Base-by-base conservation (phyloP, 30 jellyfish, hydroid and myxozoan species). In the Hydra vulgaris region DNA sequence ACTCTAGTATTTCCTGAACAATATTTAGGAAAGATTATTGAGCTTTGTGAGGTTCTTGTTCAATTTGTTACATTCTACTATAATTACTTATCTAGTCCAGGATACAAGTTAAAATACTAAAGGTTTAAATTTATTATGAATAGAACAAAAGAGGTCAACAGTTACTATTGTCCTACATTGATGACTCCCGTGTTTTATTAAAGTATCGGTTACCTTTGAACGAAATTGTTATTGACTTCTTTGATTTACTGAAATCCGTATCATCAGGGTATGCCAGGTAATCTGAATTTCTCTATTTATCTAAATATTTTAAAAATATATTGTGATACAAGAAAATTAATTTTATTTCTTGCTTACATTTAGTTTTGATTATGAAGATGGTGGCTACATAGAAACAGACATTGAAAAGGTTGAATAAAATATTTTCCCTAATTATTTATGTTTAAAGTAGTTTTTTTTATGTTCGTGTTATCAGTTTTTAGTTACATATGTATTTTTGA, bases 211-310 rank as follows among this genome's bases (percentile, higher is more conserved):
- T 92, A 74, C 98, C 98, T 8, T 84, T 92, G 5, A 84, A 86
- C 72, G 98, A 92, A 87, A 84, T 92, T n/a, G 98, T 92, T 0
- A 54, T 92, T 27, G 96, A 92, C 78, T 92, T 92, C 73, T 92
- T 52, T 76, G 98, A 87, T 72, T 85, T 82, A 71, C 86, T 92
- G 70, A 92, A 92, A 79, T 92, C 98, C 12, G 27, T 87, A 25
- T 83, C 98, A 18, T 92, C 98, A 0, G 98, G 98, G 40, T 92
- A 92, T 78, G 98, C 98, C 25, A 92, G 97, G 97, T 90, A 56
- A 73, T 67, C 21, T 24, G 25, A 1, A 74, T 55, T 23, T 26
- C 16, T 3, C 7, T 3, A 3, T 68, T 40, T 3, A 12, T 40
- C 5, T 3, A 12, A 68, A 68, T 1, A 68, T 68, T 68, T 68